phyloP scores from a whole-genome alignment of 2,797 vertebrate genomes.

The Enteromius afrohamiltoni region DNA sequence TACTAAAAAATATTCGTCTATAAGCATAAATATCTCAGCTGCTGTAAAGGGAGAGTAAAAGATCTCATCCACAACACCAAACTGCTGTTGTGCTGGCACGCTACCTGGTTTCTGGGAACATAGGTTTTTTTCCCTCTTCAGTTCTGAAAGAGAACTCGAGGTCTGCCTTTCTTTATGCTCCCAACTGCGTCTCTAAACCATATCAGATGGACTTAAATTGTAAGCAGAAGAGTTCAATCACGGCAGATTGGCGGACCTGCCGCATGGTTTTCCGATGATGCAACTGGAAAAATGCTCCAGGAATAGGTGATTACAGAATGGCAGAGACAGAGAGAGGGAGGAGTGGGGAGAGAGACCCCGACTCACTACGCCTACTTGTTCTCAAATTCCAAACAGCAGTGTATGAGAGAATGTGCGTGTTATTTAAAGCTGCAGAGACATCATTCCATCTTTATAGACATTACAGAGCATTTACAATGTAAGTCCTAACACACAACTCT shows the following conservation, averaged over 20 bases:
- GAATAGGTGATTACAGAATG: slow-evolving; percentile 82
- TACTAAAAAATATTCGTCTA: not conserved
- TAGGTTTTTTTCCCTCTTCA: slow-evolving; percentile 12
- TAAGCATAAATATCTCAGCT: not conserved
- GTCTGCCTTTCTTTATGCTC: slow-evolving; percentile 46
- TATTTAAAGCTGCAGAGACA: slow-evolving; percentile 43
- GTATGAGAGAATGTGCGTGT: slow-evolving; percentile 36
- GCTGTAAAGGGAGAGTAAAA: not conserved
- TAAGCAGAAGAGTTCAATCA: slow-evolving; percentile 76
- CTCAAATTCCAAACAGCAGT: slow-evolving; percentile 61
- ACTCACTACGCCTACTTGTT: slow-evolving; percentile 61
- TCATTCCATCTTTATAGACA: slow-evolving; percentile 21
- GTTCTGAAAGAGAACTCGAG: slow-evolving; percentile 36
- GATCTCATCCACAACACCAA: slow-evolving; percentile 10
- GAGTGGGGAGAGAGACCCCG: slow-evolving; percentile 55
- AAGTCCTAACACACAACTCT: not conserved
- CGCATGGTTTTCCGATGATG: slow-evolving; percentile 80
- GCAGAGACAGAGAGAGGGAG: slow-evolving; percentile 50
- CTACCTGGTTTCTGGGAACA: slow-evolving; percentile 46
- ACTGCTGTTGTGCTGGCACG: slow-evolving; percentile 2
- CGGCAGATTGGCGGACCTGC: slow-evolving; percentile 70
- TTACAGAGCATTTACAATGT: not conserved
- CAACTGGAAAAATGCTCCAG: slow-evolving; percentile 82
- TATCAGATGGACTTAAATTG: slow-evolving; percentile 77
- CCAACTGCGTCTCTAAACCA: slow-evolving; percentile 65